These are phyloP conservation scores for Melieria omissa DNA, from an alignment of 2,888 invertebrate species.

Conservation along the genomic window DNA sequence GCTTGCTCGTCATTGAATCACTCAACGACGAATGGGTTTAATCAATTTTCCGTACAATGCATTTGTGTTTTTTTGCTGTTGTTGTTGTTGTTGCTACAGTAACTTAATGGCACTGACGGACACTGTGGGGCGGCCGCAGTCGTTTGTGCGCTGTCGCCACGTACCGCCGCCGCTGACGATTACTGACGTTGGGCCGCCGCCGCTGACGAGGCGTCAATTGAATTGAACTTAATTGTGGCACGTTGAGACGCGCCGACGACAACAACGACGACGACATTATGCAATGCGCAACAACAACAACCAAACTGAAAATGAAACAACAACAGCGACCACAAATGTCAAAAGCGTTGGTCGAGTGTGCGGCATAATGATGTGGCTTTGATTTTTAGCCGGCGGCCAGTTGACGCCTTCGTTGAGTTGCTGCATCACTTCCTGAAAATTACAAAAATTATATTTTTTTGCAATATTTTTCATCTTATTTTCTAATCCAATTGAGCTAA, in stretches of 20 bases:
- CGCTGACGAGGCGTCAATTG: constrained; percentile 42
- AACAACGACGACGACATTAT: constrained; percentile 18
- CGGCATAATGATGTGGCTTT: no score
- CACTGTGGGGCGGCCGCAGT: constrained; percentile 20
- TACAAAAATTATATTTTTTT: no score
- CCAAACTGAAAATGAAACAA: no score
- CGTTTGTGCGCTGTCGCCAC: constrained; percentile 1
- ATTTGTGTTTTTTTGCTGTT: not conserved
- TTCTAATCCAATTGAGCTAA: constrained; percentile 14
- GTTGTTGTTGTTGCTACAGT: not conserved
- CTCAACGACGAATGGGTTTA: not conserved
- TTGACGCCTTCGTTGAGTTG: no score
- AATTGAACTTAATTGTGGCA: constrained; percentile 54
- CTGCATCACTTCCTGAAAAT: no score
- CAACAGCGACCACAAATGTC: no score
- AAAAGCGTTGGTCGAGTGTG: no score
- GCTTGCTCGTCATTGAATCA: not conserved
- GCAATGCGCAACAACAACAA: constrained; percentile 10
- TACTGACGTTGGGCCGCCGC: no score
- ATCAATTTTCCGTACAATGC: constrained; percentile 10
- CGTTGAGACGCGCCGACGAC: constrained; percentile 28
- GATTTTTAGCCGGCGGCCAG: no score
- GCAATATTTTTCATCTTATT: constrained; percentile 1
- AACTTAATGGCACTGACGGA: no score
- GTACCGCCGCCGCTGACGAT: no score